These are phyloP conservation scores for Drosophila lini DNA, from an alignment of 1,140 invertebrate species.

Conservation along the genomic window DNA sequence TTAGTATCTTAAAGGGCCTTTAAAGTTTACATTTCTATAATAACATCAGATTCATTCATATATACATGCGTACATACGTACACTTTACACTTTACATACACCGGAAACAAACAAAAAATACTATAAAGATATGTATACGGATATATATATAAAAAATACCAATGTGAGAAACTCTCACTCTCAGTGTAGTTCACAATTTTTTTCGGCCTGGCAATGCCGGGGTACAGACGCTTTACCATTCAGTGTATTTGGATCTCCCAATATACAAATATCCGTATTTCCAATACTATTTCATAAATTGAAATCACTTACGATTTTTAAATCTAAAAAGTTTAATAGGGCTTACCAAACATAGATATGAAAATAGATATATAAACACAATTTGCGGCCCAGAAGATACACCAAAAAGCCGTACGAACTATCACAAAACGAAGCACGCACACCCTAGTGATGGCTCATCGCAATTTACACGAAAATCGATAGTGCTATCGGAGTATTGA, in stretches of 20 bases:
- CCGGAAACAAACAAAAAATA: slow-evolving; percentile 8
- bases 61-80: not conserved
- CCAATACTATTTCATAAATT: not conserved
- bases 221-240: slow-evolving; percentile 10
- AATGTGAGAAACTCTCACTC: not conserved
- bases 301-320: slow-evolving; percentile 1
- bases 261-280: not conserved
- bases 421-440: slow-evolving; percentile 5
- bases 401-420: slow-evolving; percentile 6
- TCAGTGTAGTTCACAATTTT: slow-evolving; percentile 6
- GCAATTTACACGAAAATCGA: not conserved
- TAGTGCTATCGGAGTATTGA: not conserved
- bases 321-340: not conserved
- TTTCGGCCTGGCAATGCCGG: slow-evolving; percentile 1
- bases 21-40: not conserved
- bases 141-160: slow-evolving; percentile 3
- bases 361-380: slow-evolving; percentile 2
- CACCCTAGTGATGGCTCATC: not conserved
- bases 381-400: not conserved
- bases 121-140: not conserved
- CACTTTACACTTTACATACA: not conserved
- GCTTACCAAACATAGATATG: not conserved
- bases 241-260: too few species aligned
- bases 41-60: not conserved
- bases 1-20: not conserved